These are phyloP conservation scores for Incurvaria masculella DNA, from an alignment of 2,888 invertebrate species.

Conservation along the genomic window DNA sequence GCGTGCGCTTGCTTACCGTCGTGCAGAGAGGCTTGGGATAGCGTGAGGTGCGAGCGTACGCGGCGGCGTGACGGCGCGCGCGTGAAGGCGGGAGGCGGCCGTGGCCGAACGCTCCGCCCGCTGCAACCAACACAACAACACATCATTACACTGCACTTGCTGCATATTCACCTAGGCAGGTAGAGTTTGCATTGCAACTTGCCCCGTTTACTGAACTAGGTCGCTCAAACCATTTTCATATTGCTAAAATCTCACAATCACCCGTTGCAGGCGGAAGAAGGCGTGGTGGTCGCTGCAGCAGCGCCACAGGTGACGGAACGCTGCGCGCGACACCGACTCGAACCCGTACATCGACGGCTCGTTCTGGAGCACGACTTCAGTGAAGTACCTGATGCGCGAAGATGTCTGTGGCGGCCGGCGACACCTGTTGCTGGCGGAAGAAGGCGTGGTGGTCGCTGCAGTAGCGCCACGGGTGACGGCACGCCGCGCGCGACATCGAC, in stretches of 20 bases:
- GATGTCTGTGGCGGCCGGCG: slow-evolving; percentile 70
- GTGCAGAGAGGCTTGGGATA: slow-evolving; percentile 38
- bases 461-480: slow-evolving; percentile 95
- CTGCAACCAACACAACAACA: slow-evolving; percentile 28
- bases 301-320: slow-evolving; percentile 94
- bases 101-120: slow-evolving; percentile 57
- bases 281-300: slow-evolving; percentile 96
- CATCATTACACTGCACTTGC: no score
- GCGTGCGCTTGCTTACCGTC: slow-evolving; percentile 43
- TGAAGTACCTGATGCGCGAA: slow-evolving; percentile 72
- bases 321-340: slow-evolving; percentile 86
- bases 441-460: slow-evolving; percentile 95
- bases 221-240: no score
- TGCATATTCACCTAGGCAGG: no score
- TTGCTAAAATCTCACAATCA: no score
- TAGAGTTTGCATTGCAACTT: no score
- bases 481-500: slow-evolving; percentile 86
- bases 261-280: slow-evolving; percentile 84
- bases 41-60: slow-evolving; percentile 51
- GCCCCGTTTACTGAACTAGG: no score
- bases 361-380: slow-evolving; percentile 57
- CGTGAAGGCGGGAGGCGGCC: slow-evolving; percentile 70
- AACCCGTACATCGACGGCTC: slow-evolving; percentile 96
- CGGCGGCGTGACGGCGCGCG: slow-evolving; percentile 76
- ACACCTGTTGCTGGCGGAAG: slow-evolving; percentile 81